Percentiles rank a stretch among this genome's conserved stretches.
phyloP scores from a whole-genome alignment of 2,797 vertebrate species.

The Okamejei kenojei region DNA sequence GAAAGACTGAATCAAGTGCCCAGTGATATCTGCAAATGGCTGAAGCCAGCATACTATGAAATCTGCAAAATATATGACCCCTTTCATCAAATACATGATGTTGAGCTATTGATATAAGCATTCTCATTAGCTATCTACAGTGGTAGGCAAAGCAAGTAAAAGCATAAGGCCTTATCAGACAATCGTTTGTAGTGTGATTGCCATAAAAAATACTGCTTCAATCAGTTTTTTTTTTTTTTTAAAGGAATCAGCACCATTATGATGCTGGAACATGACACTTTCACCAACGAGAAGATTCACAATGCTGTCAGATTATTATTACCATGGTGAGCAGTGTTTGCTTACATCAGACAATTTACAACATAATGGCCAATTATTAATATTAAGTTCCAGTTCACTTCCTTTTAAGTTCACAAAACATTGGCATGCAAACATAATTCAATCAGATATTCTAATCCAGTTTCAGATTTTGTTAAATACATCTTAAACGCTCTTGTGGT shows the following conservation, averaged over 20 bases:
- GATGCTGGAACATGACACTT: not conserved
- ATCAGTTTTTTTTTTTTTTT: not conserved
- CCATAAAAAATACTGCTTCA: not conserved
- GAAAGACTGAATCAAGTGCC: not conserved
- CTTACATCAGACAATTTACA: not conserved
- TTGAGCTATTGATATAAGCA: not conserved
- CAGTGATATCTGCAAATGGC: not conserved
- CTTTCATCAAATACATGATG: not conserved
- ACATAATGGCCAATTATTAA: not conserved
- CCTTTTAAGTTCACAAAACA: not conserved
- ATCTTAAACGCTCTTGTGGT: not conserved
- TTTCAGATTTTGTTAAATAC: not conserved
- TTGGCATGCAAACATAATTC: not conserved
- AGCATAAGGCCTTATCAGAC: not conserved
- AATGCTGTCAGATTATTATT: not conserved
- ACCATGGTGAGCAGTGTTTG: constrained; percentile 2
- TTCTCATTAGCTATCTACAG: not conserved
- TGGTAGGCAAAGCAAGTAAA: not conserved
- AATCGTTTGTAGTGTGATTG: not conserved
- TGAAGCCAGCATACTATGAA: not conserved
- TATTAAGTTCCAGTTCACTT: not conserved
- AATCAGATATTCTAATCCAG: not conserved
- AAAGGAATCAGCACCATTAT: constrained; percentile 1
- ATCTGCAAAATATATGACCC: not conserved
- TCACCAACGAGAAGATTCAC: not conserved